Evolutionary conservation across 2,888 invertebrate species (phyloP), one percentile per base, ranked within the genome.

Genomic region (Diabrotica balteata): DNA sequence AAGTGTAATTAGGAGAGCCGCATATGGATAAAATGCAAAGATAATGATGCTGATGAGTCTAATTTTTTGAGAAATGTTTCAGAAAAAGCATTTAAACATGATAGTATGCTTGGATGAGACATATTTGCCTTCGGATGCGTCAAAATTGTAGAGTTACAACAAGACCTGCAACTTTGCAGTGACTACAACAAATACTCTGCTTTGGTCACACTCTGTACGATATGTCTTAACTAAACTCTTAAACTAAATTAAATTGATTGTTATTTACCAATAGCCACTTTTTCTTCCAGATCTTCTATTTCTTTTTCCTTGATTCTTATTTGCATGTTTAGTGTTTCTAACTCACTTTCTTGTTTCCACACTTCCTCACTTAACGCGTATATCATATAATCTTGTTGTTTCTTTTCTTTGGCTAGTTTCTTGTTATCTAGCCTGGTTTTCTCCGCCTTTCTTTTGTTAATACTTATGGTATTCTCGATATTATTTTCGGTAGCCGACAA

Each of bases 311-410:
- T 92, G 1, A 91, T 86, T 11, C 87, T 84, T 42, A 90, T 80
- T 78, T 93, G 93, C 72, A 90, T 88, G 59, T 87, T 85, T 71
- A 91, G 87, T 72, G 88, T 85, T 72, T 88, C 87, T 61, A 91
- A 79, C 78, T 91, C 90, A 0, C 86, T 87, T 79, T 93, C 91
- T 17, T 92, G 83, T 73, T 87, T 89, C 87, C 91, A 90, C 2
- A 92, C 88, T 80, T 92, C 91, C 63, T 89, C 88, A 80, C 88
- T 89, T 17, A 93, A 80, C 50, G 89, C 88, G 76, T 88, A 90
- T 59, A 93, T 85, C 45, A 75, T 71, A 8, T 73, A 68, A 66
- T 79, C 89, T 83, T 88, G 83, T 70, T 87, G 82, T 22, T 88
- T 82, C 77, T 90, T 89, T 76, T 90, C 89, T 52, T 86, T 86